These are phyloP conservation scores for Pithys albifrons DNA, from an alignment of 2,113 vertebrate genomes.

Conservation along the genomic window DNA sequence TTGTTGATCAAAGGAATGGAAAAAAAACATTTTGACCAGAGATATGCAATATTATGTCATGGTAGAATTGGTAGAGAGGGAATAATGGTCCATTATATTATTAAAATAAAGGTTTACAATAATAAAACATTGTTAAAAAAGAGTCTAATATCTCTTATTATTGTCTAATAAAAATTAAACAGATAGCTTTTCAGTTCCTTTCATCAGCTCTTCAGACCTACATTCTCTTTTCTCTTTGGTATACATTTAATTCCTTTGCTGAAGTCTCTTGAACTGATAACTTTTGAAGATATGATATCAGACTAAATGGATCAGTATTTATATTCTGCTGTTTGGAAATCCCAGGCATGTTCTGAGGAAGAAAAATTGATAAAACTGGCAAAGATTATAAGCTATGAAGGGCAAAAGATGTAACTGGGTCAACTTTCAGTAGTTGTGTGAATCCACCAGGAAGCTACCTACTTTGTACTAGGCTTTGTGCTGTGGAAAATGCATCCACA, in stretches of 20 bases:
- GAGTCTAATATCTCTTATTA: neutral
- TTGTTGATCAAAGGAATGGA: slow-evolving; percentile 42
- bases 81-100: neutral
- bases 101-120: neutral
- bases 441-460: neutral
- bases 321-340: neutral
- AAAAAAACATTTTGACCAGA: neutral
- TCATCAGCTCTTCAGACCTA: neutral
- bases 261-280: neutral
- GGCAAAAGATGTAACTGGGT: neutral
- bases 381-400: neutral
- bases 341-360: neutral
- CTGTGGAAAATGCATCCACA: neutral
- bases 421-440: neutral
- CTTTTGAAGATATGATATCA: neutral
- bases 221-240: neutral
- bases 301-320: neutral
- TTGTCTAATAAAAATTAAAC: neutral
- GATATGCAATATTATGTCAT: neutral
- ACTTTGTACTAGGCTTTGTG: neutral
- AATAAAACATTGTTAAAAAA: neutral
- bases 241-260: neutral
- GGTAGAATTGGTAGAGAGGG: neutral
- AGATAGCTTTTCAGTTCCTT: neutral
- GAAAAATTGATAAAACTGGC: neutral